A percentile compares a stretch with the other conserved stretches of the same genome.
Conservation (phyloP, 2,888 invertebrate species). For the Troglohyphantes excavatus region DNA sequence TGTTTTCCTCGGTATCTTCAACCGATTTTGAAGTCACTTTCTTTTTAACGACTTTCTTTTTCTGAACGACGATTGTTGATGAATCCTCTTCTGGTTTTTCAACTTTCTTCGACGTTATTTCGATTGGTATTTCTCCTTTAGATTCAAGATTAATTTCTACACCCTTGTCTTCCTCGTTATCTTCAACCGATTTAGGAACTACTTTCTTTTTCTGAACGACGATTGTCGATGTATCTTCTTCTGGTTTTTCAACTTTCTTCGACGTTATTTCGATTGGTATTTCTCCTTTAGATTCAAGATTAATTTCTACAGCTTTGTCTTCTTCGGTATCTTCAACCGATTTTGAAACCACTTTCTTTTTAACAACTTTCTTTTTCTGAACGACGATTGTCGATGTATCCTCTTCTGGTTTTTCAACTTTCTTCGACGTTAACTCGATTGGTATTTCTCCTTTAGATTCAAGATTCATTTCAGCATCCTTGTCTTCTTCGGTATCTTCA, state of each 20-base stretch:
- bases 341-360: conserved; percentile 28
- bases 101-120: conserved; percentile 8
- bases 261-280: conserved; percentile 7
- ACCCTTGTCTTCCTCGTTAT: conserved; percentile 25
- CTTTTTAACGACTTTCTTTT: conserved; percentile 16
- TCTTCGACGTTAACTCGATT: conserved; percentile 15
- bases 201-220: conserved; percentile 16
- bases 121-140: conserved; percentile 19
- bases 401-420: conserved; percentile 25
- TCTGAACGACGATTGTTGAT: conserved; percentile 6
- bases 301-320: background rate
- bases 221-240: conserved; percentile 24
- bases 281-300: conserved; percentile 13
- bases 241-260: conserved; percentile 34
- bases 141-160: conserved; percentile 15
- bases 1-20: background rate
- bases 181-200: background rate
- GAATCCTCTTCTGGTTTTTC: conserved; percentile 30
- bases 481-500: background rate
- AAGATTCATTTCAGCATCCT: background rate
- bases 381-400: conserved; percentile 3
- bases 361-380: conserved; percentile 23
- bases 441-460: conserved; percentile 13
- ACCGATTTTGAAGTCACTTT: conserved; percentile 29
- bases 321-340: conserved; percentile 9